These are phyloP conservation scores for Gadopsis marmoratus DNA, from an alignment of 2,797 vertebrate species.

Conservation along the genomic window DNA sequence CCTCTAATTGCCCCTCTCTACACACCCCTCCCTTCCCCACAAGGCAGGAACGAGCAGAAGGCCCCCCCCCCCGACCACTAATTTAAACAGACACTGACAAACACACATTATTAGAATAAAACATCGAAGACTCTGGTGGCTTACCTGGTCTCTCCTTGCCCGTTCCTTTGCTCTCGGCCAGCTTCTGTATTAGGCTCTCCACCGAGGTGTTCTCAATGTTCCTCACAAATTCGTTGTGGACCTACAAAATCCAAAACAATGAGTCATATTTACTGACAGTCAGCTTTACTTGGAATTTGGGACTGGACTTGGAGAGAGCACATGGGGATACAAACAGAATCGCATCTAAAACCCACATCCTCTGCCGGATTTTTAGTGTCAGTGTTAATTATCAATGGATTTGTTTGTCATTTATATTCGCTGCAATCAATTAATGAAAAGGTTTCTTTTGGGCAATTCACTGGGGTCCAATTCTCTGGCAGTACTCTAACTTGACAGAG, in stretches of 20 bases:
- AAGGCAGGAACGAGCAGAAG: constrained; percentile 33
- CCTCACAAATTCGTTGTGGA: constrained; percentile 95
- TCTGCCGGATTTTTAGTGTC: not conserved
- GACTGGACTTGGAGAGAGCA: not conserved
- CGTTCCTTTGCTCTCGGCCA: constrained; percentile 96
- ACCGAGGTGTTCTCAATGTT: constrained; percentile 97
- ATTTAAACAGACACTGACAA: not conserved
- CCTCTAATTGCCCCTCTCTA: constrained; percentile 79
- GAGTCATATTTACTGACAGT: not conserved
- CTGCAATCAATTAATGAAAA: constrained; percentile 6
- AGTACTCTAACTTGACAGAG: not conserved
- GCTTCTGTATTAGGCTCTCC: constrained; percentile 94
- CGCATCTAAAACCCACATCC: not conserved
- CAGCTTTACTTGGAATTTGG: not conserved
- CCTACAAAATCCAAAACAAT: constrained; percentile 76
- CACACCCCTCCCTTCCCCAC: constrained; percentile 33
- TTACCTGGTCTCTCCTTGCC: constrained; percentile 97
- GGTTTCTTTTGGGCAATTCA: not conserved
- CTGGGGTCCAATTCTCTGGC: not conserved
- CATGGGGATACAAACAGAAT: not conserved
- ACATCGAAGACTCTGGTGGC: not conserved
- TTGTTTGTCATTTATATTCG: not conserved
- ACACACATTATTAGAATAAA: not conserved
- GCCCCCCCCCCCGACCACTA: not conserved
- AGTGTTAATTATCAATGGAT: not conserved